Evolutionary conservation across 2,888 invertebrate species (phyloP).

Genomic region (Rhogogaster chlorosoma): DNA sequence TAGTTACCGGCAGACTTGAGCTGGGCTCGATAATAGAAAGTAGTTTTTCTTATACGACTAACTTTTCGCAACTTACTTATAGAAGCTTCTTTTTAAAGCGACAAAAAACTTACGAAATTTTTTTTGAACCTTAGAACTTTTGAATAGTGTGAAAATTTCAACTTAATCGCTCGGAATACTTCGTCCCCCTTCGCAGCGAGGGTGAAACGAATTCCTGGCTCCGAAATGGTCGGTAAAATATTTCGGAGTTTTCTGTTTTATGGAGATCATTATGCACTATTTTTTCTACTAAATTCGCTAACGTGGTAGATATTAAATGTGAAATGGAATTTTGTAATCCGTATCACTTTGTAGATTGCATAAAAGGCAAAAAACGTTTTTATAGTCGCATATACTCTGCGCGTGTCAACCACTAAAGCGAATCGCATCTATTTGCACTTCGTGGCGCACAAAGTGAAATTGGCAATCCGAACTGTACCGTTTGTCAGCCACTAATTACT

Average conservation of each 20-base stretch:
- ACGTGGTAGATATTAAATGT: background rate
- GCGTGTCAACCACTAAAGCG: background rate
- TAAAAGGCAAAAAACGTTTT: background rate
- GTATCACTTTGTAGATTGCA: background rate
- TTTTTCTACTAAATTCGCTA: background rate
- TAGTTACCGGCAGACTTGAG: slow-evolving; percentile 21
- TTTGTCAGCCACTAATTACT: slow-evolving; percentile 41
- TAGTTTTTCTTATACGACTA: slow-evolving; percentile 20
- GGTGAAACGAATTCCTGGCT: background rate
- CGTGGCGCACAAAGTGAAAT: slow-evolving; percentile 30
- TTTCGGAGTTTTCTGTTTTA: background rate
- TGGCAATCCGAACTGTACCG: slow-evolving; percentile 32
- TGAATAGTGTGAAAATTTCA: background rate
- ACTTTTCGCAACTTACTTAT: background rate
- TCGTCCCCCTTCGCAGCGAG: background rate
- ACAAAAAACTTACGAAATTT: background rate
- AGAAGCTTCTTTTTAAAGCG: background rate
- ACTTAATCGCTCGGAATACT: background rate
- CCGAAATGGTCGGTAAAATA: slow-evolving; percentile 4
- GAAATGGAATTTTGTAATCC: background rate
- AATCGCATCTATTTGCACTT: slow-evolving; percentile 36
- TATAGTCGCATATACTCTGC: background rate
- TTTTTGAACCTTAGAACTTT: background rate
- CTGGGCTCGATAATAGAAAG: slow-evolving; percentile 38
- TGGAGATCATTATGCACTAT: background rate